These are phyloP conservation scores for Ectobius pallidus DNA, from an alignment of 2,888 invertebrate genomes.

Conservation along the genomic window DNA sequence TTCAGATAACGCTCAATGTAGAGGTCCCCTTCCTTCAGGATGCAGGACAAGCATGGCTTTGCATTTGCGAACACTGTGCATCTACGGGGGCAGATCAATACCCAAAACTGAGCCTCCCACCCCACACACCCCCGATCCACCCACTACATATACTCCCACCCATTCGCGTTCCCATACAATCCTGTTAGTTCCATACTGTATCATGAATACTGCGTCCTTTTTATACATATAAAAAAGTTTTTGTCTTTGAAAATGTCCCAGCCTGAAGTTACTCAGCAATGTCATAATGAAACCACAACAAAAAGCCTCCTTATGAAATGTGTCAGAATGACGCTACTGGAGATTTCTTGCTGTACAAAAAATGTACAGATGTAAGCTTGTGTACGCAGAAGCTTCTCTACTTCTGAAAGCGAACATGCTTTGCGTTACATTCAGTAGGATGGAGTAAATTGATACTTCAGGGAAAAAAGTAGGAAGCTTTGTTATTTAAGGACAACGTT, in stretches of 20 bases:
- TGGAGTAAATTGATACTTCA: too few species aligned
- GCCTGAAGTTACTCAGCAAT: not conserved
- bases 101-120: conserved; percentile 6
- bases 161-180: not conserved
- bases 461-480: too few species aligned
- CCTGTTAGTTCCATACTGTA: conserved; percentile 8
- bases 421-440: too few species aligned
- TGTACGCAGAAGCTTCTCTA: too few species aligned
- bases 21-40: not conserved
- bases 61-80: conserved; percentile 14
- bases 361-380: too few species aligned
- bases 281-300: not conserved
- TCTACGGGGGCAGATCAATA: not conserved
- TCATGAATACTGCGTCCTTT: not conserved
- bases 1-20: conserved; percentile 11
- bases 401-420: too few species aligned
- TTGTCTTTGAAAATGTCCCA: not conserved
- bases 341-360: too few species aligned
- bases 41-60: not conserved
- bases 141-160: not conserved
- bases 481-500: too few species aligned
- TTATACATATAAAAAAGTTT: too few species aligned
- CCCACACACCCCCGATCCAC: not conserved
- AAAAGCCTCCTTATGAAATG: too few species aligned
- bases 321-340: too few species aligned